A percentile compares a stretch with the other conserved stretches of the same genome.
phyloP scores from a whole-genome alignment of 92 coral and sea anemone species.

The Siderastrea radians region DNA sequence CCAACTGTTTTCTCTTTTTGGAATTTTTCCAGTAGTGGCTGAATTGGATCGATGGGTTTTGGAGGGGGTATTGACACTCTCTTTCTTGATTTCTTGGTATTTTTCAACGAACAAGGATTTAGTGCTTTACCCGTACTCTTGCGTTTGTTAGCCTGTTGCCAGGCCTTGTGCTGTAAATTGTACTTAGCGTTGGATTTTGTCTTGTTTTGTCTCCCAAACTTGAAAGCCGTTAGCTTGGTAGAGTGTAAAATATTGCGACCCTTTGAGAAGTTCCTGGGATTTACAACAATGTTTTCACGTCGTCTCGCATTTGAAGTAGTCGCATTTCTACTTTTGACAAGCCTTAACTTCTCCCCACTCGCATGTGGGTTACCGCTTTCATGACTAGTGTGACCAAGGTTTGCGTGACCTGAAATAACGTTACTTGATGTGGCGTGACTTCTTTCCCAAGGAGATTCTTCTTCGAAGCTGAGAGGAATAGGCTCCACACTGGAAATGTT shows the following conservation, averaged over 20 bases:
- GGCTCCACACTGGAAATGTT: conserved; percentile 61
- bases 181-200: not conserved
- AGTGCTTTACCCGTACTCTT: not conserved
- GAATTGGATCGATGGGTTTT: conserved; percentile 65
- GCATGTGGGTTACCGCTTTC: not conserved
- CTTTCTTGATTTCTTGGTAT: not conserved
- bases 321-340: not conserved
- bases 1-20: conserved; percentile 66
- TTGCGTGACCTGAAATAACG: not conserved
- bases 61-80: conserved; percentile 80
- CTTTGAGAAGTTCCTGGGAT: not conserved
- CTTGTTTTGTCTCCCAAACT: not conserved
- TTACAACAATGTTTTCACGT: not conserved
- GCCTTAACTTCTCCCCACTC: not conserved
- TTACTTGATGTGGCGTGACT: not conserved
- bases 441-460: conserved; percentile 42
- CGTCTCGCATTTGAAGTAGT: conserved; percentile 1
- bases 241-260: not conserved
- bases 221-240: not conserved
- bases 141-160: not conserved
- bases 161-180: not conserved
- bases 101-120: not conserved
- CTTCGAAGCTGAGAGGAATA: conserved; percentile 34
- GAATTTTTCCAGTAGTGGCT: conserved; percentile 57
- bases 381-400: not conserved